Base-by-base conservation (phyloP, 2,113 vertebrate species). In the Nothocercus nigrocapillus region DNA sequence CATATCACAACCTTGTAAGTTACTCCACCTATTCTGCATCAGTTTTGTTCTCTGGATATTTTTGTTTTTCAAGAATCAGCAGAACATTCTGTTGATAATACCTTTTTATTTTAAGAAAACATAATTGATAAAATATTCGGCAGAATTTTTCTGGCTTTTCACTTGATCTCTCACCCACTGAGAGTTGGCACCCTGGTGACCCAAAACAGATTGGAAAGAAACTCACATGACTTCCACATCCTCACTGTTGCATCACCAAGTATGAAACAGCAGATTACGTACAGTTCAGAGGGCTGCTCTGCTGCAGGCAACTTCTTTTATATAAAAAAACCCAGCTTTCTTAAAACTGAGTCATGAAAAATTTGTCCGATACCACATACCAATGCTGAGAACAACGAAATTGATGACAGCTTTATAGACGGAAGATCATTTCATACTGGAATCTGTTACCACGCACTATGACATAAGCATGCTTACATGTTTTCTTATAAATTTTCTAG, bases 211-310 rank as follows among this genome's bases (percentile, higher is more conserved):
- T 83, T 62, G 91, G 82, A 59, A 83, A 95, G 85, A 84, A 94
- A 62, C 1, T 79, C 73, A 82, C 84, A 62, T 94, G 91, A 96
- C 96, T 97, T 97, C 78, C 93, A 66, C 84, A 95, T 96, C 92
- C 90, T 85, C 47, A 15, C 34, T 5, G 66, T 96, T 96, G 96
- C 90, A 82, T 96, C 96, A 96, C 1, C 7, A 81, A 73, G 78
- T 72, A 80, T 95, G 83, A 93, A 85, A 72, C 85, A 94, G 84
- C 78, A 76, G 75, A 89, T 87, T 91, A 53, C 54, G 69, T 63
- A 54, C 78, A 80, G 51, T 75, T 93, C 94, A 88, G 94, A 30
- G 83, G 7, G 58, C 54, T 11, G 38, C 84, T 51, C 69, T 6
- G 54, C 88, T 84, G 63, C 21, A 58, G 5, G 44, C 77, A 95